These are phyloP conservation scores for Pantherophis guttatus DNA, from an alignment of 2,113 vertebrate genomes.

Conservation along the genomic window DNA sequence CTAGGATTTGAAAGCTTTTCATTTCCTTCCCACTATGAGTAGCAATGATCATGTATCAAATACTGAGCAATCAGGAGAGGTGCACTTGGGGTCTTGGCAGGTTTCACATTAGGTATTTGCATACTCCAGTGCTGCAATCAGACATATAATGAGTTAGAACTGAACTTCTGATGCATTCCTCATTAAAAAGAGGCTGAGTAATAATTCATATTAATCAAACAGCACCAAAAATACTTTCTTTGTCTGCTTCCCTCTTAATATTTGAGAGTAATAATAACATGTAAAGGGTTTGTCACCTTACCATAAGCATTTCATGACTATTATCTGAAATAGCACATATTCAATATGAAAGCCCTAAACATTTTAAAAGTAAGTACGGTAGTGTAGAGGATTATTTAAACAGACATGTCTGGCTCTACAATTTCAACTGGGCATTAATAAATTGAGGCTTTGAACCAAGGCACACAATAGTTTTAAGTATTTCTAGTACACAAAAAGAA, in stretches of 20 bases:
- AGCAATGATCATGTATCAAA: neutral
- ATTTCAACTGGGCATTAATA: slow-evolving; percentile 37
- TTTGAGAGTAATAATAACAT: neutral
- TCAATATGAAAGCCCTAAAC: slow-evolving; percentile 31
- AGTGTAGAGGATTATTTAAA: slow-evolving; percentile 51
- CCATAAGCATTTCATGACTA: slow-evolving; percentile 21
- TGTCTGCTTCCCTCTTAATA: neutral
- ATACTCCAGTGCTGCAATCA: neutral
- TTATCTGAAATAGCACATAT: slow-evolving; percentile 41
- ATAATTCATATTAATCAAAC: neutral
- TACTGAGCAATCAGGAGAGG: neutral
- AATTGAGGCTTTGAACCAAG: neutral
- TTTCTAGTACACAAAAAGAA: no score
- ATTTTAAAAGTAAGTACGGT: slow-evolving; percentile 33
- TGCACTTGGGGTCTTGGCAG: neutral
- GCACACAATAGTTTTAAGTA: no score
- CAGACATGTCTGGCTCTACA: slow-evolving; percentile 27
- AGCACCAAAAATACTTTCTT: no score
- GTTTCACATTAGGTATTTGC: neutral
- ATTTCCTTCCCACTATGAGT: slow-evolving; percentile 38
- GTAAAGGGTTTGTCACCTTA: neutral
- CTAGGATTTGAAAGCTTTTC: slow-evolving; percentile 24
- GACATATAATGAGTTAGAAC: neutral
- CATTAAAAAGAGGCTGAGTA: neutral
- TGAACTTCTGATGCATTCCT: neutral